These are phyloP conservation scores for Prochilodus magdalenae DNA, from an alignment of 2,113 vertebrate species.

Conservation along the genomic window DNA sequence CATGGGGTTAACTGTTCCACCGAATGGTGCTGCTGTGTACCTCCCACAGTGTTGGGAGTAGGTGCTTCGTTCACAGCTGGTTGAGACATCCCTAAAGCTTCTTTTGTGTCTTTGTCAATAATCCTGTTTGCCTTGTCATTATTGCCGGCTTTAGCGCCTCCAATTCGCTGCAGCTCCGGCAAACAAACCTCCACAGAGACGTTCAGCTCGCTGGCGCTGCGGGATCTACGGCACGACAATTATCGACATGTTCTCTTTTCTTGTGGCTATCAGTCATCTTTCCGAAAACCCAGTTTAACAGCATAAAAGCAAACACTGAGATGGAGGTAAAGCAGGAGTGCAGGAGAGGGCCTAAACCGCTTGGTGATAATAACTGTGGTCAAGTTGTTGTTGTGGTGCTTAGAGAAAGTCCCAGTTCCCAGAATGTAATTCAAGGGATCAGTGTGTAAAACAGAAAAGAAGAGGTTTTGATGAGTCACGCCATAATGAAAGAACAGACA, in stretches of 20 bases:
- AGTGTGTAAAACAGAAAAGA: not conserved
- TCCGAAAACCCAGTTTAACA: slow-evolving; percentile 59
- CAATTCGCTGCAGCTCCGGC: slow-evolving; percentile 77
- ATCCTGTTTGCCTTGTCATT: slow-evolving; percentile 83
- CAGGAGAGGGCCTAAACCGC: slow-evolving; percentile 15
- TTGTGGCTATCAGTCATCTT: slow-evolving; percentile 61
- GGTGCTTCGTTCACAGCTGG: slow-evolving; percentile 75
- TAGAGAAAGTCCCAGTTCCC: slow-evolving; percentile 29
- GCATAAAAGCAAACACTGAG: slow-evolving; percentile 69
- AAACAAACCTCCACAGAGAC: slow-evolving; percentile 79
- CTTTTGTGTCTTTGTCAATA: slow-evolving; percentile 84
- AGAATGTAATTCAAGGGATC: not conserved
- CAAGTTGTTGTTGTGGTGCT: not conserved
- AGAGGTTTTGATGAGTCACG: not conserved
- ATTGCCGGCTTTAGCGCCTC: slow-evolving; percentile 73
- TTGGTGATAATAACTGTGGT: slow-evolving; percentile 12
- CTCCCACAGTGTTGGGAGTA: slow-evolving; percentile 68
- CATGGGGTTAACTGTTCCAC: slow-evolving; percentile 54
- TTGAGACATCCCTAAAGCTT: slow-evolving; percentile 80
- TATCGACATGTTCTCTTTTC: slow-evolving; percentile 74
- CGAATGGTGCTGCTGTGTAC: slow-evolving; percentile 53
- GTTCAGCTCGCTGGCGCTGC: slow-evolving; percentile 66
- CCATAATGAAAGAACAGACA: not conserved
- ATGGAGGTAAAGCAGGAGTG: slow-evolving; percentile 54
- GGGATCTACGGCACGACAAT: slow-evolving; percentile 75